Base-by-base conservation (phyloP, 2,797 vertebrate genomes). In the Cynodonichthys magdalenae region DNA sequence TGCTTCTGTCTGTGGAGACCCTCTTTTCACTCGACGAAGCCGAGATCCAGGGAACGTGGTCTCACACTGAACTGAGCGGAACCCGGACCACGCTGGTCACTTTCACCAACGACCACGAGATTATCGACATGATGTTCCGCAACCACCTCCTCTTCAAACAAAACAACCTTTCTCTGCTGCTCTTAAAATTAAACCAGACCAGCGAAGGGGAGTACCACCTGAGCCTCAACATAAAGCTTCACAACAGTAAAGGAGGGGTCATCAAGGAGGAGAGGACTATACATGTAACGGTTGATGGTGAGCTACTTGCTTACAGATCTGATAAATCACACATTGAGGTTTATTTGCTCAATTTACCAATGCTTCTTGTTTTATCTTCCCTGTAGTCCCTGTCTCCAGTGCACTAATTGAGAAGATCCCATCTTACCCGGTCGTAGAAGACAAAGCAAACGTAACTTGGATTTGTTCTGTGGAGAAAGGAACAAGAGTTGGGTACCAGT, bases 41-140 rank as follows among this genome's bases (percentile, higher is more conserved):
- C 15, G 89, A 93, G 31, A 92, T 97, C 81, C 96, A 97, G 88
- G 95, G 97, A 50, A 94, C 93, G 57, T 99, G 97, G 97, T 94
- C 93, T 80, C 93, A 96, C 83, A 94, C 86, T 3, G 68, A 55
- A 55, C 85, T 87, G 1, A 60, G 71, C 0, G 82, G 88, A 0
- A 86, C 69, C 59, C 93, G 80, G 45, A 93, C 82, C 63, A 94
- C 90, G 9, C 74, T 99, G 66, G 87, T 98, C 73, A 90, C 91
- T 0, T 96, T 96, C 80, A 92, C 77, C 91, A 95, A 91, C 66
- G 74, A 63, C 59, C 62, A 27, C 49, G 86, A 63, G 51, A 97
- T 93, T 91, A 83, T 1, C 0, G 48, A 91, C 74, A 85, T 90
- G 87, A 90, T 87, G 67, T 83, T 95, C 74, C 93, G 94, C 80